Evolutionary conservation across 2,113 vertebrate genomes (phyloP).

Genomic region (Alexandromys fortis): DNA sequence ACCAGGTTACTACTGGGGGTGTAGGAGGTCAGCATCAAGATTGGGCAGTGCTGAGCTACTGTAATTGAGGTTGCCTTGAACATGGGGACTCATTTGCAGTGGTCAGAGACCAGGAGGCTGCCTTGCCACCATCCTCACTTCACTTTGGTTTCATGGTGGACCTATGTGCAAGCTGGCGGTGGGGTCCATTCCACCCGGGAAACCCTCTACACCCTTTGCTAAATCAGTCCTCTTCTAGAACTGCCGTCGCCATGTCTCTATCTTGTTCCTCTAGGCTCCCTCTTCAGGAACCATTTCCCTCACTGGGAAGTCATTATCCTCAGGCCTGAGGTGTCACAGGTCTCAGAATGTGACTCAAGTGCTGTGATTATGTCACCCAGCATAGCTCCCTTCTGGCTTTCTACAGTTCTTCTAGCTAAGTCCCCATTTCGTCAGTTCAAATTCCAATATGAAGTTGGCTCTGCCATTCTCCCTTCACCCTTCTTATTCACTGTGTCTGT

Average conservation of each 20-base stretch:
- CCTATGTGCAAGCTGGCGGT: not conserved
- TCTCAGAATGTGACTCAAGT: not conserved
- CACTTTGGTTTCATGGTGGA: not conserved
- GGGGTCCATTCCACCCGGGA: not conserved
- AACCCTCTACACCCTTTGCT: not conserved
- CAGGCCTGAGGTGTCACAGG: not conserved
- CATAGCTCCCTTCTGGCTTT: not conserved
- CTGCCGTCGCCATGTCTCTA: not conserved
- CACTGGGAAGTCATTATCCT: not conserved
- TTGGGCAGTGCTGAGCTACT: not conserved
- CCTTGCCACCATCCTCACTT: not conserved
- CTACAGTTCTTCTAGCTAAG: not conserved
- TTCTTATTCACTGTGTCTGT: not conserved
- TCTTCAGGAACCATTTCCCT: not conserved
- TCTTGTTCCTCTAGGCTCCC: not conserved
- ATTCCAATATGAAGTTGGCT: not conserved
- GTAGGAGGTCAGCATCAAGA: not conserved
- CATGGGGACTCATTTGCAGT: not conserved
- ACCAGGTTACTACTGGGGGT: not conserved
- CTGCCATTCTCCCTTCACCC: not conserved
- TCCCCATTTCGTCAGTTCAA: not conserved
- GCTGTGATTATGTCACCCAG: not conserved
- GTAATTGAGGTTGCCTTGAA: not conserved
- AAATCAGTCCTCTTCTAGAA: not conserved
- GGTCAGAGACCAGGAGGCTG: not conserved